Percentiles rank a stretch among this genome's conserved stretches.
Conservation (phyloP, 2,113 vertebrate genomes). For the Pseudorectes ferrugineus region DNA sequence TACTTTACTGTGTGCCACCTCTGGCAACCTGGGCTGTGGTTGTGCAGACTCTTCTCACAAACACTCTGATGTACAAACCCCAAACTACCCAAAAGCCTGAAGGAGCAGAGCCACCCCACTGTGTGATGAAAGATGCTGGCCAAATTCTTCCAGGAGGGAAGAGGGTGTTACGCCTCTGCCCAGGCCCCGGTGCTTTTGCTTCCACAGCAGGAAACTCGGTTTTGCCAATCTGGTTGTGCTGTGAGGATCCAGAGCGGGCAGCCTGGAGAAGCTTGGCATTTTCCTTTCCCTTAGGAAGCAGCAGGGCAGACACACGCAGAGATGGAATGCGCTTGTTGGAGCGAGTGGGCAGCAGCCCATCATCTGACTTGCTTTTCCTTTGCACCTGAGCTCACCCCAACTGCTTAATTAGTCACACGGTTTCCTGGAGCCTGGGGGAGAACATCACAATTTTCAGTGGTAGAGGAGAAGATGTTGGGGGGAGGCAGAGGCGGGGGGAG, state of each 20-base stretch:
- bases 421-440: slow-evolving; percentile 18
- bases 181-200: fast-evolving
- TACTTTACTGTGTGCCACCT: not conserved
- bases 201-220: not conserved
- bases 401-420: not conserved
- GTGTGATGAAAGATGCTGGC: not conserved
- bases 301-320: not conserved
- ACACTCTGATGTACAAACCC: not conserved
- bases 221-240: not conserved
- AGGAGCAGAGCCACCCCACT: fast-evolving
- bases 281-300: not conserved
- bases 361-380: not conserved
- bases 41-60: not conserved
- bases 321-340: slow-evolving; percentile 18
- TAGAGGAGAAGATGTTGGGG: not conserved
- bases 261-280: not conserved
- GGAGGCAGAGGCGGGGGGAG: not conserved
- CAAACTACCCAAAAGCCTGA: not conserved
- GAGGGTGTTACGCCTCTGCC: fast-evolving
- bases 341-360: not conserved
- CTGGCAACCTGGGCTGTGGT: fast-evolving
- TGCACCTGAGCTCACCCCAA: not conserved
- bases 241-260: not conserved
- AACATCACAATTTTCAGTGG: not conserved
- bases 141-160: not conserved